Percentiles rank a stretch among this genome's conserved stretches.
phyloP scores from a whole-genome alignment of 2,888 invertebrate species.

The Agonopterix heracliana region DNA sequence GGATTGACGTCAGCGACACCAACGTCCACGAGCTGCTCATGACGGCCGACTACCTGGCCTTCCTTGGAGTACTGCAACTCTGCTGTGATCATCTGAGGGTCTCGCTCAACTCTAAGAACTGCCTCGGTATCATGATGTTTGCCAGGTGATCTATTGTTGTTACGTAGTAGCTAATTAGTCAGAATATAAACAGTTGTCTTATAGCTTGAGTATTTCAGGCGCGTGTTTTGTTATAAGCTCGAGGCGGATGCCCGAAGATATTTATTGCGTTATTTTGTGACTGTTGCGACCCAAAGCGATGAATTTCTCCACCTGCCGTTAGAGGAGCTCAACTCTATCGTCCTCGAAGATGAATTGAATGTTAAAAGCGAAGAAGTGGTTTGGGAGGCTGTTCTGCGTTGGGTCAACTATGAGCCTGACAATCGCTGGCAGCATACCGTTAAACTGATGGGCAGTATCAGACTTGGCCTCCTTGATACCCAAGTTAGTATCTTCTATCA shows the following conservation, averaged over 20 bases:
- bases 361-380: constrained; percentile 91
- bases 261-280: constrained; percentile 85
- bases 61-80: constrained; percentile 86
- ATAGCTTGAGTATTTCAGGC: constrained; percentile 45
- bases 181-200: no score
- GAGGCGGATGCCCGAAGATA: constrained; percentile 82
- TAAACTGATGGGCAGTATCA: constrained; percentile 85
- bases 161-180: not conserved
- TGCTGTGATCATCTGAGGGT: constrained; percentile 86
- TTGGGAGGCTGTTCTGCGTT: constrained; percentile 90
- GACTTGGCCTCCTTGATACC: constrained; percentile 89
- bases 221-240: constrained; percentile 83
- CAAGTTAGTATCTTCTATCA: constrained; percentile 50
- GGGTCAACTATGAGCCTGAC: constrained; percentile 89
- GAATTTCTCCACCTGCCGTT: constrained; percentile 84
- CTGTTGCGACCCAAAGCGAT: constrained; percentile 82
- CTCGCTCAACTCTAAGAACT: constrained; percentile 84
- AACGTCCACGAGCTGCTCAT: constrained; percentile 89
- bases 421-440: constrained; percentile 84
- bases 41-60: constrained; percentile 92
- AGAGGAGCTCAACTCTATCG: constrained; percentile 84
- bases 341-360: constrained; percentile 89
- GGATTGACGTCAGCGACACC: constrained; percentile 82
- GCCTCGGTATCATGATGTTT: constrained; percentile 89
- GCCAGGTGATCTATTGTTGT: constrained; percentile 73